Evolutionary conservation across 1,140 invertebrate genomes (phyloP), one percentile per base, ranked within the genome.

Genomic region (Lordiphosa collinella): DNA sequence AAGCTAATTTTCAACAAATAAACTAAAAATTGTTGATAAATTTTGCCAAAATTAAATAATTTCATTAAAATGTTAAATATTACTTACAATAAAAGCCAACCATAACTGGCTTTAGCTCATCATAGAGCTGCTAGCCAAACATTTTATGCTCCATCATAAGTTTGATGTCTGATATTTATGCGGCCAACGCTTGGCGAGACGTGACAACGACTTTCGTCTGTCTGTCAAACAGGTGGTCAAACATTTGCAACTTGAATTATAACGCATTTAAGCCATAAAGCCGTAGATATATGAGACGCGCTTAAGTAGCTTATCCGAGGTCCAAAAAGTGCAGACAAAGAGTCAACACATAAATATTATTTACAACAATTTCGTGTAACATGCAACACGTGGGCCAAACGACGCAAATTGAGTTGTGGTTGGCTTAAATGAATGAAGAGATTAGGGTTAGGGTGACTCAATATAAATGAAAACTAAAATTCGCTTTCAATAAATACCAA

Each of bases 341-440:
- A 25, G 22, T 25, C 22, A 25, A 25, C 58, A 71, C 71, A 80
- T 80, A 75, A 80, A 82, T 80, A 76, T 66, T 71, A 71, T 82
- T 82, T 67, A 80, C 75, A 70, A 65, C 75, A 69, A 60, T 76
- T 80, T 55, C 75, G 78, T 84, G 76, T 61, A 52, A 63, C 78
- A 84, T 82, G 76, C 76, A 82, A 84, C 76, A 82, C 76, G 76
- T 82, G 78, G 78, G 58, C 25, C n/a, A 31, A 32, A 34, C 49
- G 3, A 47, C 46, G 46, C 38, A 56, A 46, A 53, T 80, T 70
- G 65, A 73, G 66, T 52, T 56, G 60, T 51, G 22, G 22, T 4
- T 25, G 22, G 29, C 36, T 56, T 31, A 62, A 74, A 74, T 73
- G n/a, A 70, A 38, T 38, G 34, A 64, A 65, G 47, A 78, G 66